A percentile compares a stretch with the other conserved stretches of the same genome.
These are phyloP conservation scores for Drosophila subobscura DNA, from an alignment of 1,140 invertebrate genomes.

Conservation along the genomic window DNA sequence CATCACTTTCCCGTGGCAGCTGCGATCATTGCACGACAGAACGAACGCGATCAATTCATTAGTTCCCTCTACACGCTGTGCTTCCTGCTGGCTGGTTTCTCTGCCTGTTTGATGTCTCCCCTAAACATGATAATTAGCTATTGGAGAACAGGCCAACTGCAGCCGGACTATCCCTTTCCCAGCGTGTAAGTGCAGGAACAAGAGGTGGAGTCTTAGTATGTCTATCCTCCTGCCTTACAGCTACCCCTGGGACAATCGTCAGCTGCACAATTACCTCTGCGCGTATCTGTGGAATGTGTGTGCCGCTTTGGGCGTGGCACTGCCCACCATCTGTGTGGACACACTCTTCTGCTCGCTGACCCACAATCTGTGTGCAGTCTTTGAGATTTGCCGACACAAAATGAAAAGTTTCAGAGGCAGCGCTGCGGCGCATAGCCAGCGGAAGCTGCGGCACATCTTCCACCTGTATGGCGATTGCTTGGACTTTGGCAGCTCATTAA, in stretches of 20 bases:
- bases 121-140: slow-evolving; percentile 6
- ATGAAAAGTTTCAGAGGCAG: slow-evolving; percentile 18
- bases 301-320: slow-evolving; percentile 34
- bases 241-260: slow-evolving; percentile 51
- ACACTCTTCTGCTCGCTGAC: slow-evolving; percentile 46
- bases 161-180: slow-evolving; percentile 46
- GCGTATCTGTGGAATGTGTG: slow-evolving; percentile 62
- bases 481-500: slow-evolving; percentile 23
- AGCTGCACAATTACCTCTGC: slow-evolving; percentile 25
- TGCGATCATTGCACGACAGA: slow-evolving; percentile 9
- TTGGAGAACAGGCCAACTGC: not conserved
- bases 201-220: not conserved
- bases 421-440: not conserved
- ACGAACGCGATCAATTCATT: slow-evolving; percentile 41
- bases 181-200: slow-evolving; percentile 38
- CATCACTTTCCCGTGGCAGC: not conserved
- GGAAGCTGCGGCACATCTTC: slow-evolving; percentile 29
- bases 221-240: slow-evolving; percentile 15
- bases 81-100: slow-evolving; percentile 25
- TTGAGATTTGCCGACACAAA: slow-evolving; percentile 36
- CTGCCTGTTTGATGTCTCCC: slow-evolving; percentile 40
- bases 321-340: slow-evolving; percentile 46
- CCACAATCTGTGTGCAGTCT: slow-evolving; percentile 52
- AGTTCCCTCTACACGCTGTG: slow-evolving; percentile 28
- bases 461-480: slow-evolving; percentile 20